A percentile compares a stretch with the other conserved stretches of the same genome.
Conservation (phyloP, 92 coral and sea anemone genomes). For the Pocillopora meandrina region DNA sequence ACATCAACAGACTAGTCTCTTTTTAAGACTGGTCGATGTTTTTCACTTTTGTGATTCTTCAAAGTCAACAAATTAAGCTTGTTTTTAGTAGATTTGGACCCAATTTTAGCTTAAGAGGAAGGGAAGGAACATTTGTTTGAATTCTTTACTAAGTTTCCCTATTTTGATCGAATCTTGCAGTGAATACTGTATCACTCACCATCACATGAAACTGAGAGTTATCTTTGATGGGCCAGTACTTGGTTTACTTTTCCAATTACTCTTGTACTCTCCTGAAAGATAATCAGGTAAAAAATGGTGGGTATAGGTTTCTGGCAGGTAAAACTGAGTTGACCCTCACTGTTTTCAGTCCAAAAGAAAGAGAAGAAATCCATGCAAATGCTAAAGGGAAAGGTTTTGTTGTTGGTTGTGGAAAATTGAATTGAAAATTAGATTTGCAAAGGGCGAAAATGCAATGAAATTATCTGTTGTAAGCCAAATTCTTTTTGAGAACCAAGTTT, state of each 20-base stretch:
- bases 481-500: neutral
- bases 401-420: too few relatives aligned
- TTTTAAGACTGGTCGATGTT: too few relatives aligned
- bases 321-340: conserved; percentile 15
- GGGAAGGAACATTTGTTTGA: conserved; percentile 16
- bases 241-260: conserved; percentile 58
- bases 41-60: too few relatives aligned
- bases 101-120: too few relatives aligned
- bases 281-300: conserved; percentile 78
- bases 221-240: conserved; percentile 51
- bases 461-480: neutral
- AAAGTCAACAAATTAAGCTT: too few relatives aligned
- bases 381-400: too few relatives aligned
- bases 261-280: conserved; percentile 51
- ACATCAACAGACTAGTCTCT: too few relatives aligned
- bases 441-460: too few relatives aligned
- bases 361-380: neutral
- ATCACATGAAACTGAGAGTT: conserved; percentile 39
- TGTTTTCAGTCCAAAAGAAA: too few relatives aligned
- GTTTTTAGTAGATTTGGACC: neutral
- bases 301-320: conserved; percentile 95
- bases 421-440: too few relatives aligned
- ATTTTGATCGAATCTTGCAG: conserved; percentile 82
- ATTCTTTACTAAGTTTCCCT: conserved; percentile 41
- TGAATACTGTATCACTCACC: conserved; percentile 66